Percentiles rank a stretch among this genome's conserved stretches.
These are phyloP conservation scores for Desmophyllum pertusum DNA, from an alignment of 92 coral and sea anemone genomes.

Conservation along the genomic window DNA sequence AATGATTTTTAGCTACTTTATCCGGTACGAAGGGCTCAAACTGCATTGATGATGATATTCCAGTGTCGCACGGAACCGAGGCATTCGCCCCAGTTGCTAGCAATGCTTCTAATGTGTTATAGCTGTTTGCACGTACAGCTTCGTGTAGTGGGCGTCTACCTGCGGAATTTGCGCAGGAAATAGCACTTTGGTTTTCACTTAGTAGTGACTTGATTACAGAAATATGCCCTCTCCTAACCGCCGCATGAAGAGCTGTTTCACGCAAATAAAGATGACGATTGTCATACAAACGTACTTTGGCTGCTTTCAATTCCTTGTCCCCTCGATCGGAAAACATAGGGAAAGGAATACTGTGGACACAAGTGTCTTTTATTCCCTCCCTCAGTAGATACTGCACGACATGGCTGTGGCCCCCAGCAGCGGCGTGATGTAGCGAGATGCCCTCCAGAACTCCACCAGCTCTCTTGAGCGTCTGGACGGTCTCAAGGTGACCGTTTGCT, in stretches of 20 bases:
- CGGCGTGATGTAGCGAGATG: conserved; percentile 73
- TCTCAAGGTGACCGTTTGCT: conserved; percentile 53
- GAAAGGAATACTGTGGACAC: conserved; percentile 17
- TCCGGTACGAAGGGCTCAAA: not conserved
- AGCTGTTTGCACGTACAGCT: conserved; percentile 36
- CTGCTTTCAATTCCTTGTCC: not conserved
- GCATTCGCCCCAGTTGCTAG: not conserved
- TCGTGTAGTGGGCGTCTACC: conserved; percentile 69
- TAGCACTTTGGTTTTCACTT: conserved; percentile 14
- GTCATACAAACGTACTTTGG: conserved; percentile 9
- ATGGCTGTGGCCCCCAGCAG: conserved; percentile 50
- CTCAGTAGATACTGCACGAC: conserved; percentile 58
- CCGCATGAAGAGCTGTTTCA: conserved; percentile 79
- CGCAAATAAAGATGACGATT: conserved; percentile 26
- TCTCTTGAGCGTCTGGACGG: conserved; percentile 41
- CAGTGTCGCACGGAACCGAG: not conserved
- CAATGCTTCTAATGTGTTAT: conserved; percentile 11
- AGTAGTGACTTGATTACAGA: conserved; percentile 51
- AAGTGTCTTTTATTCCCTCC: conserved; percentile 44
- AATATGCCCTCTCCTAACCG: conserved; percentile 46
- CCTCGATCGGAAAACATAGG: not conserved
- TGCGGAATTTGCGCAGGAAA: conserved; percentile 54
- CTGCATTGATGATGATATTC: not conserved
- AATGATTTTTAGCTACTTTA: not conserved
- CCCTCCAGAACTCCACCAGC: conserved; percentile 59